Evolutionary conservation across 1,140 invertebrate genomes (phyloP), one percentile per base, ranked within the genome.

Genomic region (Vollenhovia emeryi): DNA sequence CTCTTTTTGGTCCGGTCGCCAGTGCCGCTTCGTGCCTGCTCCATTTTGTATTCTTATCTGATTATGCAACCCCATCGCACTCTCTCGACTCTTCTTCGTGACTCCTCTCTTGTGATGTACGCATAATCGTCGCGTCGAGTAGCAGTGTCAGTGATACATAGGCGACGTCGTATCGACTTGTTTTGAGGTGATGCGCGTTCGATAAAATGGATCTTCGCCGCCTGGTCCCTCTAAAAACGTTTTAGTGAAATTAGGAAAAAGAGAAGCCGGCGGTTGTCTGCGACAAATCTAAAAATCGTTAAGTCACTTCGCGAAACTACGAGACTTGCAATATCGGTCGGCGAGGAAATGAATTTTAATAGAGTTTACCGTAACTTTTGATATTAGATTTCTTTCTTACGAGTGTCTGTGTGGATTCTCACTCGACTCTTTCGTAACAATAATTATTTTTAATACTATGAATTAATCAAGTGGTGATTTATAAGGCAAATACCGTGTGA

Each of bases 11-110:
- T 60, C 24, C 21, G 71, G 18, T 64, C 55, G 33, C 71, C 21
- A 62, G 40, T 69, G 6, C 71, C 18, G 45, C 71, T 74, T 48
- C 50, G 21, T 69, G 66, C 7, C 78, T 73, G 78, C 36, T 82
- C 78, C 66, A 82, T 57, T 84, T 84, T 64, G 69, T 76, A 84
- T 76, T 84, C 69, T 74, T 84, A 75, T 84, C 73, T 43, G 69
- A 75, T 84, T 76, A 76, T 76, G 82, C 71, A 76, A 84, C n/a
- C 43, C 30, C n/a, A 78, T 62, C 82, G 30, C 13, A 50, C 52
- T 83, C 27, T 52, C 45, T 3, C 43, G 52, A 78, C 43, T 64
- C 43, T 62, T 78, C 69, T 78, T 78, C 55, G n/a, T 24, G 73
- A 76, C 43, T 50, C 40, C 21, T 66, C 62, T 45, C 21, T 40